A percentile compares a stretch with the other conserved stretches of the same genome.
phyloP scores from a whole-genome alignment of 2,113 vertebrate genomes.

The Natator depressus region DNA sequence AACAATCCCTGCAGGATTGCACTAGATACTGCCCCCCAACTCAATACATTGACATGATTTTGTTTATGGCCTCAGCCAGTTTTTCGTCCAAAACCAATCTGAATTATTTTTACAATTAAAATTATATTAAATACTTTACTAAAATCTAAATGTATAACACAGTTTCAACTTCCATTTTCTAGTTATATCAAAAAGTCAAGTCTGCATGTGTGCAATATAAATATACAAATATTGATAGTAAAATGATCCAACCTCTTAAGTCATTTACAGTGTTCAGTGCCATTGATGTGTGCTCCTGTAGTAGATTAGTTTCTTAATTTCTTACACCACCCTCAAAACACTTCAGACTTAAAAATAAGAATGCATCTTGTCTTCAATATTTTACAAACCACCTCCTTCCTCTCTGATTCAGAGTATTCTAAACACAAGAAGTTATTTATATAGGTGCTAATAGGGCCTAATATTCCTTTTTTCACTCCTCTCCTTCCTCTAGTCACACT shows the following conservation, averaged over 20 bases:
- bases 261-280: not conserved
- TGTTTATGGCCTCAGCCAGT: not conserved
- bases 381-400: not conserved
- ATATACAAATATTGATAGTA: not conserved
- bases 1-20: accelerated
- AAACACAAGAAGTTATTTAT: not conserved
- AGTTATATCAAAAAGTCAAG: slow-evolving; percentile 5
- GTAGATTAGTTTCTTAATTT: not conserved
- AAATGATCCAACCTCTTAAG: not conserved
- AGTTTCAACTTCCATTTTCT: not conserved
- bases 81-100: not conserved
- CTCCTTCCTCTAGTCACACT: not conserved
- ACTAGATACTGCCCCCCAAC: accelerated
- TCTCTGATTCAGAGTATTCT: not conserved
- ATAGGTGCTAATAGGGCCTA: not conserved
- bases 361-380: not conserved
- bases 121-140: not conserved
- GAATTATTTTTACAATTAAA: not conserved
- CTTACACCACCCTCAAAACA: not conserved
- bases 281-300: not conserved
- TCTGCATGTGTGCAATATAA: not conserved
- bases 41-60: not conserved
- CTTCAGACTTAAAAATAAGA: not conserved
- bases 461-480: not conserved
- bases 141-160: not conserved